These are phyloP conservation scores for Stenichneumon culpator DNA, from an alignment of 2,888 invertebrate genomes.

Conservation along the genomic window DNA sequence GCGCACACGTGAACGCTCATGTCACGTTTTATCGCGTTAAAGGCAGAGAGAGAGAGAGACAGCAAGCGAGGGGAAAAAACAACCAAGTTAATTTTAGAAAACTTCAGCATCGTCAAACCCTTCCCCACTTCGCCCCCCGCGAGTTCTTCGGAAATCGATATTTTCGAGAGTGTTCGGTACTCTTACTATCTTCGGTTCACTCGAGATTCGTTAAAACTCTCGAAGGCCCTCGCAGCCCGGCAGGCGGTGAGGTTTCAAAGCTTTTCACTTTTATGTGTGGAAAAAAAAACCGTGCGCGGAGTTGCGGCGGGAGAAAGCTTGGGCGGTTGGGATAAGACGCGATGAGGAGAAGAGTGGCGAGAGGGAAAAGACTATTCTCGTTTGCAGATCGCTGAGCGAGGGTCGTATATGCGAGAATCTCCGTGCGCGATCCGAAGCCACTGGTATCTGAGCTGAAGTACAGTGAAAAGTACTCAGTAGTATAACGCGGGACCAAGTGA, in stretches of 20 bases:
- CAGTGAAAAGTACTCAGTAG: not conserved
- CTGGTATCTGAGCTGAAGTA: not conserved
- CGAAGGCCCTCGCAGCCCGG: constrained; percentile 20
- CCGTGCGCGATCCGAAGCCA: not conserved
- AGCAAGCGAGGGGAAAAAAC: not conserved
- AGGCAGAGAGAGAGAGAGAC: not conserved
- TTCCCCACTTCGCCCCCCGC: not conserved
- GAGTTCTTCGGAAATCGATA: constrained; percentile 39
- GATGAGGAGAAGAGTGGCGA: not conserved
- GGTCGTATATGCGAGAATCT: constrained; percentile 5
- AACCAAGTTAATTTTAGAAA: constrained; percentile 25
- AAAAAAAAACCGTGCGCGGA: constrained; percentile 13
- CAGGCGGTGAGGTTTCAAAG: constrained; percentile 44
- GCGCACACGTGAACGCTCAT: constrained; percentile 15
- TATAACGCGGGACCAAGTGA: not conserved
- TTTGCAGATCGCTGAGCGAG: constrained; percentile 1
- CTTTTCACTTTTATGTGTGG: constrained; percentile 34
- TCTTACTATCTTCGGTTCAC: constrained; percentile 14
- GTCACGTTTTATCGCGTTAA: constrained; percentile 9
- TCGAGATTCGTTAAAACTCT: constrained; percentile 55
- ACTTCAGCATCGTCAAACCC: constrained; percentile 19
- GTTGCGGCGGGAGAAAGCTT: not conserved
- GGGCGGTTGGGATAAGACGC: not conserved
- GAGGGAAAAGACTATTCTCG: constrained; percentile 15
- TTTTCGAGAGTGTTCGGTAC: constrained; percentile 25